A percentile compares a stretch with the other conserved stretches of the same genome.
Conservation (phyloP, 1,140 invertebrate species). For the Drosophila mayri region DNA sequence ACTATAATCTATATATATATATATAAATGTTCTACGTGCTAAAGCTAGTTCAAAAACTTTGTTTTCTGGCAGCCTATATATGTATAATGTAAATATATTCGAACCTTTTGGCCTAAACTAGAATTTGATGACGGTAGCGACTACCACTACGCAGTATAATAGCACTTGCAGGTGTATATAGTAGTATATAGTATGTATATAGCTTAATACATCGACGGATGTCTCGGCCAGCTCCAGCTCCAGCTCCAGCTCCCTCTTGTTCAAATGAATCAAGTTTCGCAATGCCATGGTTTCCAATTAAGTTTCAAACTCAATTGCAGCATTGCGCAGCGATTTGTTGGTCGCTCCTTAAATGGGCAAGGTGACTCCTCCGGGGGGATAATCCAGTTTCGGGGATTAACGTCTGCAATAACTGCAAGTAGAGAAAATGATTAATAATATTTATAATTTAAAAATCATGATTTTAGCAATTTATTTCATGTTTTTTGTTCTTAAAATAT, state of each 20-base stretch:
- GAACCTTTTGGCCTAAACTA: constrained; percentile 37
- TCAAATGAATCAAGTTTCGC: constrained; percentile 7
- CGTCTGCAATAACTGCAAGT: too few species aligned
- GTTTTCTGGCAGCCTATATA: constrained; percentile 71
- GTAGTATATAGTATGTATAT: constrained; percentile 18
- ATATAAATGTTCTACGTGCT: constrained; percentile 26
- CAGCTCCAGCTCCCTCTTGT: neutral
- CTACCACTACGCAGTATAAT: constrained; percentile 44
- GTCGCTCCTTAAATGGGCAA: constrained; percentile 32
- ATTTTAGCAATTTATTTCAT: too few species aligned
- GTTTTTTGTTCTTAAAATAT: too few species aligned
- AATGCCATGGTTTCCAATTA: constrained; percentile 18
- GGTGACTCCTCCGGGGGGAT: constrained; percentile 12
- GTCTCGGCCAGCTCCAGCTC: constrained; percentile 1
- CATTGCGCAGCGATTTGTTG: constrained; percentile 6
- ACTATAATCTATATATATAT: constrained; percentile 32
- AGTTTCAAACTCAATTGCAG: constrained; percentile 60
- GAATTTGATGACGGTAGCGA: constrained; percentile 42
- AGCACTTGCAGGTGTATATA: constrained; percentile 32
- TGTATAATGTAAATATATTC: constrained; percentile 1
- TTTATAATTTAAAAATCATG: too few species aligned
- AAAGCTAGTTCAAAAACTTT: constrained; percentile 61
- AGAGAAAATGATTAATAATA: too few species aligned
- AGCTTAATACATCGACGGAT: constrained; percentile 60
- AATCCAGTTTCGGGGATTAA: constrained; percentile 2